Evolutionary conservation across 2,797 vertebrate genomes (phyloP).

Genomic region (Coendou prehensilis): DNA sequence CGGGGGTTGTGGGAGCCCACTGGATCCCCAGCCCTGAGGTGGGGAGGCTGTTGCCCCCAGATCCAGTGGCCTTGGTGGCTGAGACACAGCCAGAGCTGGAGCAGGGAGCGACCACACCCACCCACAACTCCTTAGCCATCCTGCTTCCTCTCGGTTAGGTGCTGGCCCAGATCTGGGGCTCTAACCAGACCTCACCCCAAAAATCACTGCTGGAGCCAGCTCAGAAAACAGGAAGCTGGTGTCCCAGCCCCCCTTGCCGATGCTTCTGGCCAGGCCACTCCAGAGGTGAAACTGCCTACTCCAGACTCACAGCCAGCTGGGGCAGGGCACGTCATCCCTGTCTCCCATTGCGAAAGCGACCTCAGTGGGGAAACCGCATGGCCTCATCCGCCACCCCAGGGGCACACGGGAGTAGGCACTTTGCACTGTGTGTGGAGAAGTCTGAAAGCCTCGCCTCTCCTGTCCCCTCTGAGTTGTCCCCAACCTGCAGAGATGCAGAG

Average conservation of each 20-base stretch:
- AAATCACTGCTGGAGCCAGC: conserved; percentile 81
- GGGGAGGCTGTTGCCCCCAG: background rate
- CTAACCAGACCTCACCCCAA: conserved; percentile 68
- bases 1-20: background rate
- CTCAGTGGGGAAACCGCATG: background rate
- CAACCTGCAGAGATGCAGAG: background rate
- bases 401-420: background rate
- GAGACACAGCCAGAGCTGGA: background rate
- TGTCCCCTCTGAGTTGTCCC: background rate
- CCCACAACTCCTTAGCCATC: background rate
- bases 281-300: conserved; percentile 54
- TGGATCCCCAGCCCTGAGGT: background rate
- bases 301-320: background rate
- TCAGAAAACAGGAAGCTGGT: conserved; percentile 78
- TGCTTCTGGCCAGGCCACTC: conserved; percentile 21
- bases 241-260: conserved; percentile 22
- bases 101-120: conserved; percentile 46
- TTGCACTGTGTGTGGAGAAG: background rate
- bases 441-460: background rate
- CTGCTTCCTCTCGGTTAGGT: conserved; percentile 70
- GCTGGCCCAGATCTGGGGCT: conserved; percentile 38
- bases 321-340: background rate
- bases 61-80: background rate
- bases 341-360: conserved; percentile 61
- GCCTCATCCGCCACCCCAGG: background rate